phyloP scores from a whole-genome alignment of 2,888 invertebrate species.

The Adelphocoris suturalis region DNA sequence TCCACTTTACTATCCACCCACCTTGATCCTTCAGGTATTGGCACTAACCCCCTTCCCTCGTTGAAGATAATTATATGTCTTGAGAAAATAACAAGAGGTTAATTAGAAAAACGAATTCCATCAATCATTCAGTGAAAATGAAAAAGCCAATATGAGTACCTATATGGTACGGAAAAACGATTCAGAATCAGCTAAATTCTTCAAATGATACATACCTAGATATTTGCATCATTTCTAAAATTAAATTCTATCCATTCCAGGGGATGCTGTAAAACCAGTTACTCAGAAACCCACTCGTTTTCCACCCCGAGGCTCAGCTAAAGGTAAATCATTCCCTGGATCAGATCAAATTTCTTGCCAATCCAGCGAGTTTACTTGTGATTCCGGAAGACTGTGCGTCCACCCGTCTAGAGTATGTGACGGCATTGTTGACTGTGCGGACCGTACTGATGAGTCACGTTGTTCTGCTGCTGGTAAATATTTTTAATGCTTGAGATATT shows the following conservation, averaged over 20 bases:
- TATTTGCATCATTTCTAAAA: too few relatives aligned
- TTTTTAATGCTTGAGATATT: neutral
- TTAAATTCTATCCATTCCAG: neutral
- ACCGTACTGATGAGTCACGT: conserved; percentile 14
- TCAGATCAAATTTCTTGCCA: neutral
- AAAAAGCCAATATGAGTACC: too few relatives aligned
- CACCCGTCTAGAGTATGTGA: conserved; percentile 13
- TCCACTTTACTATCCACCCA: too few relatives aligned
- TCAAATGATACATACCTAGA: too few relatives aligned
- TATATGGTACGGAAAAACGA: too few relatives aligned
- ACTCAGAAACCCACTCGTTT: neutral
- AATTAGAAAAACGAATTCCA: too few relatives aligned
- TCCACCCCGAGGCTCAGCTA: neutral
- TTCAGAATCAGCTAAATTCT: too few relatives aligned
- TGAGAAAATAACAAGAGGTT: too few relatives aligned
- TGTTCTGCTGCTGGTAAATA: conserved; percentile 5
- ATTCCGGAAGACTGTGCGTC: conserved; percentile 36
- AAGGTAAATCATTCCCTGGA: neutral
- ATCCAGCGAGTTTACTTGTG: neutral
- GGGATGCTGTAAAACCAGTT: neutral
- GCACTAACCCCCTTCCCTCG: too few relatives aligned
- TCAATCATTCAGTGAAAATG: too few relatives aligned
- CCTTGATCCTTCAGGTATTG: too few relatives aligned
- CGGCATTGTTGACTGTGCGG: conserved; percentile 23
- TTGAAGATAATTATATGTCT: too few relatives aligned